These are phyloP conservation scores for Nettapus auritus DNA, from an alignment of 2,113 vertebrate genomes.

Conservation along the genomic window DNA sequence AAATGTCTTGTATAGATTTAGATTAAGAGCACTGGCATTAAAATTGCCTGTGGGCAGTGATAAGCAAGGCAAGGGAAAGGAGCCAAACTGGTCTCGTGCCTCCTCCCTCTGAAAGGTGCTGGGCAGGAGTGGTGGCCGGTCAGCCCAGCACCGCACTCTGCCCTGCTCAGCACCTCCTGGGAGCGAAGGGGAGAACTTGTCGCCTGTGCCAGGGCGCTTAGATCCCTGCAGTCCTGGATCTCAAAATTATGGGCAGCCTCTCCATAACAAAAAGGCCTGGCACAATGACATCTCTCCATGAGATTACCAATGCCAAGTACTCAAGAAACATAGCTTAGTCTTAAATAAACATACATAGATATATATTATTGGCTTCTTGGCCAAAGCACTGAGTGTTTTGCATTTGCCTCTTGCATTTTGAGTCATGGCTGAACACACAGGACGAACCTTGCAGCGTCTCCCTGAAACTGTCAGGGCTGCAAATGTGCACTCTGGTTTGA, in stretches of 20 bases:
- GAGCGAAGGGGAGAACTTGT: neutral
- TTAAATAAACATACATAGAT: neutral
- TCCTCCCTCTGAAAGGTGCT: neutral
- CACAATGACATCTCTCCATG: neutral
- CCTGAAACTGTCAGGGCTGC: neutral
- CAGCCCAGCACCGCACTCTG: neutral
- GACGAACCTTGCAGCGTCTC: neutral
- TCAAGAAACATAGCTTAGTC: neutral
- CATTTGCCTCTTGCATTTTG: neutral
- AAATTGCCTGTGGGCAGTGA: neutral
- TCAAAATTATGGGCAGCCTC: neutral
- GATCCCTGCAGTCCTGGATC: neutral
- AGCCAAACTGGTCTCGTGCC: neutral
- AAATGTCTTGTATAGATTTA: neutral
- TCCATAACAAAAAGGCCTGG: neutral
- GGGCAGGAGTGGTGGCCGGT: neutral
- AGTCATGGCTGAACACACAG: neutral
- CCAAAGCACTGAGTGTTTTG: neutral
- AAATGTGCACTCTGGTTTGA: slow-evolving; percentile 1
- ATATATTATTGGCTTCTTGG: neutral
- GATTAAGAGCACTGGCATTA: neutral
- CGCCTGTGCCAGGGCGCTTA: neutral
- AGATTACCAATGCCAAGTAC: neutral
- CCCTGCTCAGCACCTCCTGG: neutral
- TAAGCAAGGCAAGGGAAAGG: neutral